These are phyloP conservation scores for Lagopus muta DNA, from an alignment of 2,113 vertebrate genomes.

Conservation along the genomic window DNA sequence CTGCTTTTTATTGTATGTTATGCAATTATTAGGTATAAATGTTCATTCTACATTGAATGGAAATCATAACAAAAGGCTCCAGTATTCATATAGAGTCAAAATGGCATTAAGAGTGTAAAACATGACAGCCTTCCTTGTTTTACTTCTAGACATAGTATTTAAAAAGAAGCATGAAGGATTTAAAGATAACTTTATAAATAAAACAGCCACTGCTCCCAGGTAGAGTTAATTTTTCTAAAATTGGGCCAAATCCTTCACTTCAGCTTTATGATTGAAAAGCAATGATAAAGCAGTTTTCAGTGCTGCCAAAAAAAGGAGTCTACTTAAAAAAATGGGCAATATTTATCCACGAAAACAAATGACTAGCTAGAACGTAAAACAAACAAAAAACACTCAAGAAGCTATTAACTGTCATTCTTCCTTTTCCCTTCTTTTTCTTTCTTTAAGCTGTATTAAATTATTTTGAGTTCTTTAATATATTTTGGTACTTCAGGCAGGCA, in stretches of 20 bases:
- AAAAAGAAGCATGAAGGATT: not conserved
- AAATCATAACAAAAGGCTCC: conserved; percentile 5
- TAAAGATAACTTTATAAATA: conserved; percentile 21
- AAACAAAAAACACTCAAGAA: not conserved
- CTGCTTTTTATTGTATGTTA: not conserved
- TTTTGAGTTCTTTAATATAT: not conserved
- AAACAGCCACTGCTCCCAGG: not conserved
- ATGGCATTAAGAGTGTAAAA: not conserved
- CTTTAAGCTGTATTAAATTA: not conserved
- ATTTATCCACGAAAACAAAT: not conserved
- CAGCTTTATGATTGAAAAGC: not conserved
- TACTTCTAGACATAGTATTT: not conserved
- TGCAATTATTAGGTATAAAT: not conserved
- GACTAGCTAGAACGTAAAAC: not conserved
- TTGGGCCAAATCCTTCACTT: not conserved
- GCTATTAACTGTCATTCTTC: not conserved
- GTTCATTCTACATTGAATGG: conserved; percentile 9
- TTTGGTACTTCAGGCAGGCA: not conserved
- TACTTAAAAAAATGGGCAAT: not conserved
- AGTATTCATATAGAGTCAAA: not conserved
- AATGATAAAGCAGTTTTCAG: not conserved
- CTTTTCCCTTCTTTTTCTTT: no score
- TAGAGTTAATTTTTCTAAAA: not conserved
- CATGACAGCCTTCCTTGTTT: not conserved
- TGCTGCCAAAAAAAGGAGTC: not conserved